These are phyloP conservation scores for Seira ritae DNA, from an alignment of 2,888 invertebrate species.

Conservation along the genomic window DNA sequence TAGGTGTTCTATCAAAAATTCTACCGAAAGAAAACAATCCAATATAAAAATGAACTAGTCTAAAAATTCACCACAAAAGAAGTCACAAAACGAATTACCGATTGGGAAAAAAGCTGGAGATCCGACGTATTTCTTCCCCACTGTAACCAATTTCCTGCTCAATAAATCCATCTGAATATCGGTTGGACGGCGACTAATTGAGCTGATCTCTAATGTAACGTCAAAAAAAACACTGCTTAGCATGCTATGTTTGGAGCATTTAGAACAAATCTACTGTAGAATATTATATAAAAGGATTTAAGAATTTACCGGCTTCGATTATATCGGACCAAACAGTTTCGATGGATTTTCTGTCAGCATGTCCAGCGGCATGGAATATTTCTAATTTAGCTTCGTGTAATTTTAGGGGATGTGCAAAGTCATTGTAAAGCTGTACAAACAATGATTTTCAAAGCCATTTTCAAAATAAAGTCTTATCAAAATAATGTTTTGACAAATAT, in stretches of 20 bases:
- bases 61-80: constrained; percentile 9
- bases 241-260: no score
- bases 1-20: constrained; percentile 74
- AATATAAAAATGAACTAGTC: background rate
- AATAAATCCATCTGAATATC: constrained; percentile 73
- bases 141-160: constrained; percentile 77
- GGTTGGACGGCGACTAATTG: constrained; percentile 76
- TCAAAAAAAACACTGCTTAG: no score
- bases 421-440: constrained; percentile 85
- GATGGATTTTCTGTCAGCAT: constrained; percentile 90
- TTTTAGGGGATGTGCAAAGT: constrained; percentile 92
- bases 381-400: constrained; percentile 96
- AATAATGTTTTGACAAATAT: no score
- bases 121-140: constrained; percentile 74
- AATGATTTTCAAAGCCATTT: no score
- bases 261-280: no score
- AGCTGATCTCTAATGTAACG: constrained; percentile 69
- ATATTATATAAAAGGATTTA: no score
- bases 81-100: constrained; percentile 78
- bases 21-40: constrained; percentile 58
- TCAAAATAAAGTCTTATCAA: no score
- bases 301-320: constrained; percentile 77
- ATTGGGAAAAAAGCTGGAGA: constrained; percentile 85
- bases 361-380: constrained; percentile 95
- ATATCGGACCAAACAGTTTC: constrained; percentile 96